These are phyloP conservation scores for Corydoras sp. DNA, from an alignment of 2,113 vertebrate species.

Conservation along the genomic window DNA sequence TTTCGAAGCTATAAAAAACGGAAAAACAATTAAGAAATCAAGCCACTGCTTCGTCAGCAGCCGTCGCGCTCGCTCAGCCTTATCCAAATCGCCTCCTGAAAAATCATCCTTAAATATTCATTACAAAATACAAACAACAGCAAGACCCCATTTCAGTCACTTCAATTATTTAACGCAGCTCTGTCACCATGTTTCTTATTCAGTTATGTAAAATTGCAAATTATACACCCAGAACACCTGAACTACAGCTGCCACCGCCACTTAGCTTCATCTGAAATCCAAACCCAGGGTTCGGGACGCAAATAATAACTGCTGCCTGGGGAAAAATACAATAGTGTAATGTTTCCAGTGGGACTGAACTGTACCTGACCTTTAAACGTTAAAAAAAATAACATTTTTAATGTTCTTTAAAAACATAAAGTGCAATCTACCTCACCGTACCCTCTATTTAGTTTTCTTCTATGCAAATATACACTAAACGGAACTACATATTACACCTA, in stretches of 20 bases:
- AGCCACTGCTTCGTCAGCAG: too few relatives aligned
- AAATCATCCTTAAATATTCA: neutral
- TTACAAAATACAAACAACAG: conserved; percentile 1
- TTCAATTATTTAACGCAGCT: neutral
- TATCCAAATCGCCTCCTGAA: neutral
- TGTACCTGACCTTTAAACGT: neutral
- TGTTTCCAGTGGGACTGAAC: conserved; percentile 11
- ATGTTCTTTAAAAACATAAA: too few relatives aligned
- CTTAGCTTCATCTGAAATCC: neutral
- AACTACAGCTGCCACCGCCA: neutral
- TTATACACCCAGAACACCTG: conserved; percentile 3
- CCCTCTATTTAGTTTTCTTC: too few relatives aligned
- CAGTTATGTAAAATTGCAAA: conserved; percentile 7
- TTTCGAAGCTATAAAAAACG: neutral
- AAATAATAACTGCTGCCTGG: conserved; percentile 20
- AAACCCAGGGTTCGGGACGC: neutral
- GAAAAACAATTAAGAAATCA: neutral
- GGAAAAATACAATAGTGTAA: conserved; percentile 8
- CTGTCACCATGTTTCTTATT: conserved; percentile 13
- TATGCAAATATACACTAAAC: too few relatives aligned
- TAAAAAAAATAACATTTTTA: too few relatives aligned
- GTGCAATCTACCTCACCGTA: too few relatives aligned
- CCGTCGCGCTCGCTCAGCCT: neutral
- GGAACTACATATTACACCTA: too few relatives aligned
- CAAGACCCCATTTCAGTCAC: neutral